phyloP scores from a whole-genome alignment of 2,888 invertebrate genomes.

The Tanytarsus gracilentus region DNA sequence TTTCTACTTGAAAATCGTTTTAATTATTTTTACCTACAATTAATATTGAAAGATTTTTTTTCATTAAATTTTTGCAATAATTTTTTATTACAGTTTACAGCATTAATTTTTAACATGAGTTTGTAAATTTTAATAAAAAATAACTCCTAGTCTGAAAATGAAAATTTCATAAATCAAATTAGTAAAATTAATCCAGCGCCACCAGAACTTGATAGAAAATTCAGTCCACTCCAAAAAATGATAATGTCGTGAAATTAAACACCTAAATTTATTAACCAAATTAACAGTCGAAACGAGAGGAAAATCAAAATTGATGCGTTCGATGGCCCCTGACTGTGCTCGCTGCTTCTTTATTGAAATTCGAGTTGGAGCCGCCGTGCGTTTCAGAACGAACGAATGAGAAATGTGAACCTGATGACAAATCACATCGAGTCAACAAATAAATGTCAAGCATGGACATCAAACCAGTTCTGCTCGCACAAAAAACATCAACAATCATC shows the following conservation, averaged over 20 bases:
- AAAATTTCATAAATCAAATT: too few relatives aligned
- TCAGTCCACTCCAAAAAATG: neutral
- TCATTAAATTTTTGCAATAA: too few relatives aligned
- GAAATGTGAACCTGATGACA: neutral
- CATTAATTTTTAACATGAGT: too few relatives aligned
- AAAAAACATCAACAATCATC: neutral
- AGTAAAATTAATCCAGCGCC: too few relatives aligned
- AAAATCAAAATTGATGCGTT: neutral
- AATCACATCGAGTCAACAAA: too few relatives aligned
- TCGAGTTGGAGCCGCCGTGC: neutral
- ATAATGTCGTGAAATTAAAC: conserved; percentile 6
- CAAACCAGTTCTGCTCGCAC: neutral
- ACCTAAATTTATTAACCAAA: conserved; percentile 1
- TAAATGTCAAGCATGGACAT: neutral
- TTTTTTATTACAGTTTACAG: too few relatives aligned
- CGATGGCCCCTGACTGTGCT: conserved; percentile 2
- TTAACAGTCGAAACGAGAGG: neutral
- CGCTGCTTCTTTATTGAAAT: neutral
- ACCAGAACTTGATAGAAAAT: too few relatives aligned
- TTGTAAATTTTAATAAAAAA: too few relatives aligned
- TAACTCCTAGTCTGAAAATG: too few relatives aligned
- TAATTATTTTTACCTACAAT: too few relatives aligned
- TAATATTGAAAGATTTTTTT: too few relatives aligned
- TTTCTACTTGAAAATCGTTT: too few relatives aligned
- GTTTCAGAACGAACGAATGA: neutral